These are phyloP conservation scores for Dynastes maya DNA, from an alignment of 2,888 invertebrate species.

Conservation along the genomic window DNA sequence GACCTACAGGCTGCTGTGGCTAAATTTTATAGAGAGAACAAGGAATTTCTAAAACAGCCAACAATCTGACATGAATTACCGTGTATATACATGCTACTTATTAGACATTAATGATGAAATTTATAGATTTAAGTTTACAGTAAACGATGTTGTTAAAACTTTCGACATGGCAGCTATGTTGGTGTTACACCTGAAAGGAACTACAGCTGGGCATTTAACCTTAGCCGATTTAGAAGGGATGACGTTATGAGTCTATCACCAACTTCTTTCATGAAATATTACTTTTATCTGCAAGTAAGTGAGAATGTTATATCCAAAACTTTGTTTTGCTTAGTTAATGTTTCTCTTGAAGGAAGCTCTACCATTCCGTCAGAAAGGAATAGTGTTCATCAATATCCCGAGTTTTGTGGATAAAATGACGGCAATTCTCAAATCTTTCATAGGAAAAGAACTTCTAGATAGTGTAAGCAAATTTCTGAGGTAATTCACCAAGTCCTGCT, in stretches of 20 bases:
- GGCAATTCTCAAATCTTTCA: slow-evolving; percentile 33
- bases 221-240: slow-evolving; percentile 76
- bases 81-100: slow-evolving; percentile 73
- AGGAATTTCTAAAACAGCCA: no score
- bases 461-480: slow-evolving; percentile 7
- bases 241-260: slow-evolving; percentile 72
- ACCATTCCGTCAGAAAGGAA: slow-evolving; percentile 41
- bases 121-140: slow-evolving; percentile 74
- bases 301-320: slow-evolving; percentile 54
- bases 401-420: slow-evolving; percentile 41
- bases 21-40: no score
- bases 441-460: slow-evolving; percentile 43
- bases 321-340: slow-evolving; percentile 71
- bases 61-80: no score
- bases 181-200: slow-evolving; percentile 73
- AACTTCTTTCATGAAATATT: slow-evolving; percentile 77
- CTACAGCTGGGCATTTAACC: slow-evolving; percentile 73
- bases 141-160: slow-evolving; percentile 71
- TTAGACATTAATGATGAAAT: slow-evolving; percentile 72
- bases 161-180: slow-evolving; percentile 75
- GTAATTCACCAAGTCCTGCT: background rate
- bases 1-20: no score
- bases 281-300: slow-evolving; percentile 81
- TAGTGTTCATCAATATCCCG: slow-evolving; percentile 46
- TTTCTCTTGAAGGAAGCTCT: slow-evolving; percentile 44